Base-by-base conservation (phyloP, 2,797 vertebrate genomes). In the Naso thynnoides region DNA sequence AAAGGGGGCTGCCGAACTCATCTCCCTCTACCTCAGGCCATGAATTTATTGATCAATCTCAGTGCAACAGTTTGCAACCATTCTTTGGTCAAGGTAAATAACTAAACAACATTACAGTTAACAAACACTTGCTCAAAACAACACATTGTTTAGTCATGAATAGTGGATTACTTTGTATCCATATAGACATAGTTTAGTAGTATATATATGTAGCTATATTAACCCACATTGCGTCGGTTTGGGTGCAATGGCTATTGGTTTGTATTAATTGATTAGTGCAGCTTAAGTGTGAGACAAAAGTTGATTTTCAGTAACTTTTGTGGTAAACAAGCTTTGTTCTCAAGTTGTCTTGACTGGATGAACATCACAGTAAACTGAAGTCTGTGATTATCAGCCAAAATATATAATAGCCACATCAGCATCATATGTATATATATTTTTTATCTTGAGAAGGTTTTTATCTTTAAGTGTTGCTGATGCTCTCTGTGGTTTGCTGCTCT, bases 371-470 rank as follows among this genome's bases (percentile, higher is more conserved):
- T 10, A 0, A 29, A 31, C 6, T 56, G 9, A 6, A 3, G 14
- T 36, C 27, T 58, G 27, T 21, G 45, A 64, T 36, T 41, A 50
- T 56, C 31, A 23, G 23, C 64, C 59, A 6, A 13, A 38, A 18
- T 6, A 5, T 44, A 36, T n/a, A 13, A 6, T 29, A 29, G 39
- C 23, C 48, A 2, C 62, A 60, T 44, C 61, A 47, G 41, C 58
- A 23, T 14, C 1, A 11, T 11, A 8, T 3, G n/a, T n/a, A n/a
- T n/a, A n/a, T n/a, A n/a, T n/a, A n/a, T 45, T 45, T 23, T 65
- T 73, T 6, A 65, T 58, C 44, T 18, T 11, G 3, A 44, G 45
- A 14, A 59, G 62, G 31, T 52, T 54, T 61, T 60, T 16, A 29
- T 65, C 45, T 47, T 1, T 7, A 8, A 29, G 39, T 47, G 26